Evolutionary conservation across 2,797 vertebrate species (phyloP).

Genomic region (Helarctos malayanus): DNA sequence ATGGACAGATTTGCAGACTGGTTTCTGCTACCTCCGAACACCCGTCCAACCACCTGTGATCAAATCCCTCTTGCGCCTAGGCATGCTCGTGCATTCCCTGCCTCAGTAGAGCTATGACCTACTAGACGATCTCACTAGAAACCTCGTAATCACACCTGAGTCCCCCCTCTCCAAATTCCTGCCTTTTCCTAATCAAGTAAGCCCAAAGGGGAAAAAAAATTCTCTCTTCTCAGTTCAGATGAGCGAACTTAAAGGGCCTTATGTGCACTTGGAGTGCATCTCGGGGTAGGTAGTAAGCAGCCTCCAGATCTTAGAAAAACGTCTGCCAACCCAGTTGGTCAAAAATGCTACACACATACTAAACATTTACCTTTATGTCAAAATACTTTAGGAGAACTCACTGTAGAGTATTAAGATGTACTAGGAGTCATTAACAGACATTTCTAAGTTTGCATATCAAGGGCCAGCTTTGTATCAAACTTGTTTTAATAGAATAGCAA

Average conservation of each 20-base stretch:
- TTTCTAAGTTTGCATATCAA: background rate
- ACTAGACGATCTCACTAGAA: background rate
- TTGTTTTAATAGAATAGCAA: background rate
- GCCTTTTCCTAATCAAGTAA: background rate
- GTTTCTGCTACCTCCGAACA: background rate
- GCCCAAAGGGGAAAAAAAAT: background rate
- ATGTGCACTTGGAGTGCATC: background rate
- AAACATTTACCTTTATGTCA: background rate
- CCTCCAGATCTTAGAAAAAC: background rate
- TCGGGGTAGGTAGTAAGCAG: background rate
- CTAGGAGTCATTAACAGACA: background rate
- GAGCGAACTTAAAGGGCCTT: background rate
- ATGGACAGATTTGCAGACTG: background rate
- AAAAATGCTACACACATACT: background rate
- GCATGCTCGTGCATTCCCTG: background rate
- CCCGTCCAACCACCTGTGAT: background rate
- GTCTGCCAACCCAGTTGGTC: background rate
- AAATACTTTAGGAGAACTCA: slow-evolving; percentile 1
- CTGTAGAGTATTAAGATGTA: background rate
- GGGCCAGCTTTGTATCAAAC: background rate
- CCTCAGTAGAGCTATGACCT: background rate
- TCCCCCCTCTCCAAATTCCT: background rate
- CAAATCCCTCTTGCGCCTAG: background rate
- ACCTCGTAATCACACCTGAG: background rate
- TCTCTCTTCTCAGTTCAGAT: background rate